Conservation (phyloP, 2,888 invertebrate genomes). For the Melangyna quadrimaculata region DNA sequence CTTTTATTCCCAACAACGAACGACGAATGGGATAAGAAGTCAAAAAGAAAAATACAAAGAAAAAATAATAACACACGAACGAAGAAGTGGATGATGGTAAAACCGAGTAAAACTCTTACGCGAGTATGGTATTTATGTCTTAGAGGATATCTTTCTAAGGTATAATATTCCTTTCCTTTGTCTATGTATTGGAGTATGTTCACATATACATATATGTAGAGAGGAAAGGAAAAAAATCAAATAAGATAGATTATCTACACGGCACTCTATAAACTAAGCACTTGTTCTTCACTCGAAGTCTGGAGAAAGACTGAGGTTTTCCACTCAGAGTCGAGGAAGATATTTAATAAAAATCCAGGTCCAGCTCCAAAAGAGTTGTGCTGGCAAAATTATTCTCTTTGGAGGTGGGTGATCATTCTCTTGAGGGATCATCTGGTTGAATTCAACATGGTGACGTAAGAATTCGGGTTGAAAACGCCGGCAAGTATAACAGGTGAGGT, state of each 20-base stretch:
- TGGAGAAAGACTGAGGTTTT: conserved; percentile 80
- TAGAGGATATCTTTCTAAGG: conserved; percentile 70
- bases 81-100: not conserved
- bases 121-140: conserved; percentile 53
- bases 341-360: conserved; percentile 60
- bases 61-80: conserved; percentile 13
- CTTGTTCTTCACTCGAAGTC: conserved; percentile 80
- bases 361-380: conserved; percentile 20
- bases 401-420: conserved; percentile 7
- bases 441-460: conserved; percentile 64
- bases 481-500: conserved; percentile 56
- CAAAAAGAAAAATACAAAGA: conserved; percentile 25
- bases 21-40: conserved; percentile 7
- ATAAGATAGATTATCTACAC: conserved; percentile 71
- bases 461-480: not conserved
- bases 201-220: conserved; percentile 18
- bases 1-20: conserved; percentile 53
- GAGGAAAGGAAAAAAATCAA: conserved; percentile 50
- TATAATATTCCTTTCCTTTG: conserved; percentile 67
- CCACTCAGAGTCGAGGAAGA: conserved; percentile 59
- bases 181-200: conserved; percentile 54
- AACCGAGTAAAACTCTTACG: conserved; percentile 37
- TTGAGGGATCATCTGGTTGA: conserved; percentile 32
- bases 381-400: not conserved
- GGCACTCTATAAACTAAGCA: conserved; percentile 75